Conservation (phyloP, 2,888 invertebrate genomes). For the Caenorhabditis japonica region DNA sequence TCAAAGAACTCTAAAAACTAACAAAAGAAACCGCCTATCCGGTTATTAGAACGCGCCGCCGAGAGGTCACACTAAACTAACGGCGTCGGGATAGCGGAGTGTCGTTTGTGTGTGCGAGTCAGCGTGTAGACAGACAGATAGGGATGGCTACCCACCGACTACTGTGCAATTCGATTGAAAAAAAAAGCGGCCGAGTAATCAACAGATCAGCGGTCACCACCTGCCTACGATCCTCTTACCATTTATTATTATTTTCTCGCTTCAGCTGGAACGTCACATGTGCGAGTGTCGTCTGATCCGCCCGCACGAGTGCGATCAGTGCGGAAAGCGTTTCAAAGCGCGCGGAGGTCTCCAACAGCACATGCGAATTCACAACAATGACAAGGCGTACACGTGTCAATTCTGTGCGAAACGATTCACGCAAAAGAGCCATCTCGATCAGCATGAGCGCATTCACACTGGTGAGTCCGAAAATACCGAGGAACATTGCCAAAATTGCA, state of each 20-base stretch:
- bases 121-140: too few relatives aligned
- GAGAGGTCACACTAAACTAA: too few relatives aligned
- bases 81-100: too few relatives aligned
- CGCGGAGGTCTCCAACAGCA: constrained; percentile 76
- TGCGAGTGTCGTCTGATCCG: constrained; percentile 68
- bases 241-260: constrained; percentile 22
- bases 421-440: constrained; percentile 76
- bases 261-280: constrained; percentile 72
- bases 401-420: constrained; percentile 75
- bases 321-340: constrained; percentile 72
- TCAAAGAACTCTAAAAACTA: too few relatives aligned
- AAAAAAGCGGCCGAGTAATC: too few relatives aligned
- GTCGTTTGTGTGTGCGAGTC: too few relatives aligned
- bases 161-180: too few relatives aligned
- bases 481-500: too few relatives aligned
- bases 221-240: neutral
- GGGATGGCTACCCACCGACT: too few relatives aligned
- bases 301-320: constrained; percentile 69
- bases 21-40: too few relatives aligned
- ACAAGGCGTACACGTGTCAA: constrained; percentile 69
- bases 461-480: constrained; percentile 62
- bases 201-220: too few relatives aligned
- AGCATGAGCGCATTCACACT: constrained; percentile 76
- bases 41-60: too few relatives aligned
- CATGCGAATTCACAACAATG: constrained; percentile 73